Percentiles rank a stretch among this genome's conserved stretches.
phyloP scores from a whole-genome alignment of 2,888 invertebrate species.

The Agonopterix alstromeriana region DNA sequence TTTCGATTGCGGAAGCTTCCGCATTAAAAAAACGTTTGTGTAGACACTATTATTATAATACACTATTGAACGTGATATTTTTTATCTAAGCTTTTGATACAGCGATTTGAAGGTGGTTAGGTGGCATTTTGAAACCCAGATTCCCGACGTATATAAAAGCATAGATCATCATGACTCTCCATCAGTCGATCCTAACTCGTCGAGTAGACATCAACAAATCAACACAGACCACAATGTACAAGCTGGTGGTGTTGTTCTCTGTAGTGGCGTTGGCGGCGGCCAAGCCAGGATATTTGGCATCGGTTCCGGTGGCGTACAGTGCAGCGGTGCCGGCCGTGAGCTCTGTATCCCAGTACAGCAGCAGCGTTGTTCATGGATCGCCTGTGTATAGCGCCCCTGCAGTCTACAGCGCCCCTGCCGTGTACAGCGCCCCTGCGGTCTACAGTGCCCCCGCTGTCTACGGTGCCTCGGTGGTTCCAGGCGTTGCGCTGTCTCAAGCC shows the following conservation, averaged over 20 bases:
- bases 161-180: conserved; percentile 30
- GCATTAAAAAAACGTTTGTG: conserved; percentile 25
- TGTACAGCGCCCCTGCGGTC: conserved; percentile 27
- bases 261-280: conserved; percentile 77
- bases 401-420: conserved; percentile 30
- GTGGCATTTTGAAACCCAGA: conserved; percentile 39
- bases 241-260: conserved; percentile 79
- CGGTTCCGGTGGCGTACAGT: conserved; percentile 45
- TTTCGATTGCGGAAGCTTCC: conserved; percentile 25
- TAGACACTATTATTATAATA: conserved; percentile 6
- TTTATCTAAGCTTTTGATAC: conserved; percentile 7
- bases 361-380: conserved; percentile 37
- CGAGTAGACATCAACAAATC: conserved; percentile 33
- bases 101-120: conserved; percentile 51
- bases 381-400: conserved; percentile 31
- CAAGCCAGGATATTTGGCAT: conserved; percentile 50
- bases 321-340: conserved; percentile 30
- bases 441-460: conserved; percentile 17
- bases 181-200: conserved; percentile 59
- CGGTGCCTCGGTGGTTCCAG: conserved; percentile 18
- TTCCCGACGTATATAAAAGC: conserved; percentile 47
- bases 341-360: conserved; percentile 36
- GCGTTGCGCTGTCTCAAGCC: conserved; percentile 37
- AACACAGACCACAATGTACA: conserved; percentile 71
- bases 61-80: conserved; percentile 5